Evolutionary conservation across 2,113 vertebrate species (phyloP).

Genomic region (Chelonoidis abingdonii): DNA sequence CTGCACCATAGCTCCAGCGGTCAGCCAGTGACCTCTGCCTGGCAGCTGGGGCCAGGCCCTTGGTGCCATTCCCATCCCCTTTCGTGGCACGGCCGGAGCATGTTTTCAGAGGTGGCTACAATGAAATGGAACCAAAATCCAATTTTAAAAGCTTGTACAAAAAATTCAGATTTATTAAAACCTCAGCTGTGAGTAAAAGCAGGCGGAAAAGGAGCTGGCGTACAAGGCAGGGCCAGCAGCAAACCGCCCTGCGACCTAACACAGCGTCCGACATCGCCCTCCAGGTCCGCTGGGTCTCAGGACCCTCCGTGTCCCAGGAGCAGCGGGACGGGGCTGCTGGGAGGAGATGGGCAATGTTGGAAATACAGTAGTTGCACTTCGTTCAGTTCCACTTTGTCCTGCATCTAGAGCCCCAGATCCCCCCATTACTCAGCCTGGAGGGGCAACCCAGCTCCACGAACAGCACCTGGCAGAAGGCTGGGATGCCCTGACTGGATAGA

Average conservation of each 20-base stretch:
- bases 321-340: too few species aligned
- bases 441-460: too few species aligned
- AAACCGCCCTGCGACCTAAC: not conserved
- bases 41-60: not conserved
- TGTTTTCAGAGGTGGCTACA: not conserved
- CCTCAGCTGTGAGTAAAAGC: not conserved
- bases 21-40: not conserved
- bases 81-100: too few species aligned
- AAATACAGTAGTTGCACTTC: not conserved
- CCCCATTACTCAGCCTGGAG: not conserved
- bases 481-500: too few species aligned
- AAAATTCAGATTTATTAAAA: not conserved
- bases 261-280: not conserved
- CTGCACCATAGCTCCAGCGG: not conserved
- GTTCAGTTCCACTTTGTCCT: not conserved
- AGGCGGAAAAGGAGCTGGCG: not conserved
- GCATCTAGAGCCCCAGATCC: too few species aligned
- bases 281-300: not conserved
- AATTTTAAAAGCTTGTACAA: not conserved
- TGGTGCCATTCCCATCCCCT: not conserved
- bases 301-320: not conserved
- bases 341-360: not conserved
- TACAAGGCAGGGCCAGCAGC: not conserved
- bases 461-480: not conserved
- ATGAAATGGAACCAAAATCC: not conserved